Evolutionary conservation across 2,113 vertebrate genomes (phyloP).

Genomic region (Rattus rattus): DNA sequence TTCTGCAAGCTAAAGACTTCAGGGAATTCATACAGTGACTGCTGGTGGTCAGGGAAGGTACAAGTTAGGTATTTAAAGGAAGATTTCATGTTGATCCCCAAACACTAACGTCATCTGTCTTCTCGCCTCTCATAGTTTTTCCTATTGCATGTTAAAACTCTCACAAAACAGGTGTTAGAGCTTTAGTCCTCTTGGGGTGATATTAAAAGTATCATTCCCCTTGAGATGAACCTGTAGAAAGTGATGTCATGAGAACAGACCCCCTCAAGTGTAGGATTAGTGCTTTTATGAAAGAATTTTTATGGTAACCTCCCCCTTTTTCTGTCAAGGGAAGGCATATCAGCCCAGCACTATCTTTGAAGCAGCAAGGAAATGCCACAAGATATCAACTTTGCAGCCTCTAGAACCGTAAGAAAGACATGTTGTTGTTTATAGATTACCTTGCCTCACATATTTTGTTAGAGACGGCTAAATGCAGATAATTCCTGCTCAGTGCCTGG

Average conservation of each 20-base stretch:
- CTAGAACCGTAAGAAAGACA: neutral
- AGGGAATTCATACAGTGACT: fast-evolving
- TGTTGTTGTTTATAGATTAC: neutral
- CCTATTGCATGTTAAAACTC: neutral
- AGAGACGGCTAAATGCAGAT: neutral
- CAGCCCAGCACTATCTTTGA: neutral
- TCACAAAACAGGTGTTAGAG: neutral
- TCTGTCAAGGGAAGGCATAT: neutral
- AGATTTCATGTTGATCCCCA: neutral
- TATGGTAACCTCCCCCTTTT: neutral
- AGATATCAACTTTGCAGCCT: neutral
- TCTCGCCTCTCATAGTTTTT: neutral
- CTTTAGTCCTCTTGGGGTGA: neutral
- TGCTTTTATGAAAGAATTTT: neutral
- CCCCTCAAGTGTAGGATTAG: neutral
- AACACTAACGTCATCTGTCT: neutral
- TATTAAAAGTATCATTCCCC: neutral
- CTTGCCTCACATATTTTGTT: neutral
- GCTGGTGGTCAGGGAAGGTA: neutral
- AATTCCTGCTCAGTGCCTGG: neutral
- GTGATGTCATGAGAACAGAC: neutral
- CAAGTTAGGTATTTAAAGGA: neutral
- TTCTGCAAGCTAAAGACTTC: neutral
- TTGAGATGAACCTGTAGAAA: neutral
- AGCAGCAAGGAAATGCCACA: neutral